Evolutionary conservation across 2,797 vertebrate species (phyloP).

Genomic region (Hipposideros larvatus): DNA sequence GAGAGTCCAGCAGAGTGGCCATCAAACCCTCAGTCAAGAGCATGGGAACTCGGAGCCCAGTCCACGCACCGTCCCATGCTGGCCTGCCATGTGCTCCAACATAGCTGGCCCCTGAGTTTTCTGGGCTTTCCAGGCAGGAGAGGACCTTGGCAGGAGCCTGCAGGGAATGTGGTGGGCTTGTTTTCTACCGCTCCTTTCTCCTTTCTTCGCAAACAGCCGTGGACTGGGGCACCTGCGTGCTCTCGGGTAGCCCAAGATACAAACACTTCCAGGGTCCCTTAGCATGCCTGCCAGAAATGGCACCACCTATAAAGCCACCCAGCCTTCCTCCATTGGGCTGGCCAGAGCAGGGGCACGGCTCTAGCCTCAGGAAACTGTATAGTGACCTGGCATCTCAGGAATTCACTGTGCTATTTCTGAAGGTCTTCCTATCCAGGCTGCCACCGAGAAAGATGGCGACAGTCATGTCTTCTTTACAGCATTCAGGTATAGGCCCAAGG

Average conservation of each 20-base stretch:
- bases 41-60: not conserved
- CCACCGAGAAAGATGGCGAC: not conserved
- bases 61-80: fast-evolving
- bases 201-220: not conserved
- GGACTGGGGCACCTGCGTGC: not conserved
- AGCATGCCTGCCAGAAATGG: fast-evolving
- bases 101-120: too few relatives aligned
- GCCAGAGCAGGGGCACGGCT: not conserved
- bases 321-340: not conserved
- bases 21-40: not conserved
- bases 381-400: not conserved
- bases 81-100: not conserved
- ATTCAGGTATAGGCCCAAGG: not conserved
- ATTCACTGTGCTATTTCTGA: not conserved
- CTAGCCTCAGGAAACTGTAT: not conserved
- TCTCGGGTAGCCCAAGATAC: not conserved
- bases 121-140: not conserved
- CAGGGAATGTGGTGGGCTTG: not conserved
- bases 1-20: not conserved
- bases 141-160: not conserved
- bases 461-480: not conserved
- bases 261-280: not conserved
- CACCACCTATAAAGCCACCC: not conserved
- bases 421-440: not conserved
- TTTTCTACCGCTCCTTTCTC: not conserved